Evolutionary conservation across 2,113 vertebrate genomes (phyloP).

Genomic region (Hassar affinis): DNA sequence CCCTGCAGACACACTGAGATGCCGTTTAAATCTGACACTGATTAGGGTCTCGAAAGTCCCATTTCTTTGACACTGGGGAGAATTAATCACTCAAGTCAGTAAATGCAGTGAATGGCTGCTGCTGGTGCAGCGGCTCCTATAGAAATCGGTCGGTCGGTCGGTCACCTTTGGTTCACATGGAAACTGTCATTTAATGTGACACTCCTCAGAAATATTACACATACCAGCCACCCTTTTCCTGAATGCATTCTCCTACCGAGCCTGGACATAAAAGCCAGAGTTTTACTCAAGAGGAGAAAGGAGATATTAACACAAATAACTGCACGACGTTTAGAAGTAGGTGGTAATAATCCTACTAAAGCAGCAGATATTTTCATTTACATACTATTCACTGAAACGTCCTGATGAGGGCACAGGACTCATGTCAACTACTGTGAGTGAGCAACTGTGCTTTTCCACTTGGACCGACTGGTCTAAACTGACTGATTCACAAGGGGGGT

Average conservation of each 20-base stretch:
- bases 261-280: slow-evolving; percentile 42
- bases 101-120: slow-evolving; percentile 33
- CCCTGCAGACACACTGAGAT: slow-evolving; percentile 10
- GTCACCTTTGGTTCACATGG: slow-evolving; percentile 42
- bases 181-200: slow-evolving; percentile 50
- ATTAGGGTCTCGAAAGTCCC: slow-evolving; percentile 44
- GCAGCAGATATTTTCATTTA: slow-evolving; percentile 23
- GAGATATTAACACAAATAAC: background rate
- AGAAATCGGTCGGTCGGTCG: slow-evolving; percentile 43
- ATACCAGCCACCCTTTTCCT: slow-evolving; percentile 40
- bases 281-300: background rate
- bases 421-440: background rate
- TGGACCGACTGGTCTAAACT: background rate
- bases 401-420: background rate
- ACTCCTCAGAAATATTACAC: slow-evolving; percentile 44
- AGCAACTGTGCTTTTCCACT: background rate
- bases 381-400: background rate
- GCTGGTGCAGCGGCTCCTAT: slow-evolving; percentile 13
- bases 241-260: slow-evolving; percentile 28
- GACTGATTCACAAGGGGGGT: background rate
- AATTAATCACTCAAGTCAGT: slow-evolving; percentile 50
- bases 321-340: background rate
- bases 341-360: slow-evolving; percentile 5
- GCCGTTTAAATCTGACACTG: slow-evolving; percentile 33
- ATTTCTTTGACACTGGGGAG: slow-evolving; percentile 34